phyloP scores from a whole-genome alignment of 1,140 invertebrate genomes.

The Idris sp. region DNA sequence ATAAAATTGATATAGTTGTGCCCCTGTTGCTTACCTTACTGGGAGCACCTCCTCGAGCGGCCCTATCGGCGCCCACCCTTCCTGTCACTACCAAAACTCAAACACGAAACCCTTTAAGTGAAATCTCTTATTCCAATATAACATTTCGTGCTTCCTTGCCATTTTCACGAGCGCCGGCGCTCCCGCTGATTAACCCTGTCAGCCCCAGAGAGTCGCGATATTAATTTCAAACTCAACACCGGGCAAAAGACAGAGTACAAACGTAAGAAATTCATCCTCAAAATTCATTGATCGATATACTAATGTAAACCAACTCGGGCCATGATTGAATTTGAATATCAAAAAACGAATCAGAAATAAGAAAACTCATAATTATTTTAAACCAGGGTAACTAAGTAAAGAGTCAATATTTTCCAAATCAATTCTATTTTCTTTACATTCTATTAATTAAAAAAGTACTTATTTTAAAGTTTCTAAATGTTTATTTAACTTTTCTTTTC shows the following conservation, averaged over 20 bases:
- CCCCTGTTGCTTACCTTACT: constrained; percentile 75
- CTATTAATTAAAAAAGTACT: too few relatives aligned
- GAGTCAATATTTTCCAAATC: too few relatives aligned
- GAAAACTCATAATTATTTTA: too few relatives aligned
- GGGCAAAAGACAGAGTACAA: constrained; percentile 55
- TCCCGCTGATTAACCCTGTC: constrained; percentile 78
- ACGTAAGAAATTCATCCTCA: constrained; percentile 56
- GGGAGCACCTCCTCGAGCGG: constrained; percentile 42
- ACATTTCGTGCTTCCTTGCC: constrained; percentile 70
- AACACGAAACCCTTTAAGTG: constrained; percentile 79
- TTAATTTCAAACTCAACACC: constrained; percentile 77
- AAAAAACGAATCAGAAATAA: constrained; percentile 16
- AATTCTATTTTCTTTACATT: too few relatives aligned
- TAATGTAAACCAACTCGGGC: constrained; percentile 21
- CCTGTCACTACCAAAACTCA: constrained; percentile 79
- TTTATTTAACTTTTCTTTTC: too few relatives aligned
- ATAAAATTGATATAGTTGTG: constrained; percentile 59
- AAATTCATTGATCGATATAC: constrained; percentile 49
- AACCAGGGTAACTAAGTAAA: too few relatives aligned
- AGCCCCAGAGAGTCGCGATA: constrained; percentile 77
- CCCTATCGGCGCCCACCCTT: constrained; percentile 60
- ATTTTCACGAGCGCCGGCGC: constrained; percentile 68
- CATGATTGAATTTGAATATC: background rate
- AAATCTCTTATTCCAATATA: constrained; percentile 79
- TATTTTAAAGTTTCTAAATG: too few relatives aligned